phyloP scores from a whole-genome alignment of 2,797 vertebrate species.

The Phoeniculus purpureus region DNA sequence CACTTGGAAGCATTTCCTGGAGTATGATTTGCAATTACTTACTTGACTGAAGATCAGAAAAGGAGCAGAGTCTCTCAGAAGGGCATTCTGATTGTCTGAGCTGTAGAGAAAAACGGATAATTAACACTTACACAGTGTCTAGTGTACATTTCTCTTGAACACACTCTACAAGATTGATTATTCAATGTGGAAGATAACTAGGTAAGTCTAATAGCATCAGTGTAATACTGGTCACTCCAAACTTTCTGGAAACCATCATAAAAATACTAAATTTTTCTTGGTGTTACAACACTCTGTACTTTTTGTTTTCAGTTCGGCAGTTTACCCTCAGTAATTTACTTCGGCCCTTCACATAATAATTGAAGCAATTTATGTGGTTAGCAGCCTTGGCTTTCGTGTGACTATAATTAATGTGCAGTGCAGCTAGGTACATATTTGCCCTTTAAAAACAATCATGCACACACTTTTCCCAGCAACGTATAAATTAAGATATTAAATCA shows the following conservation, averaged over 20 bases:
- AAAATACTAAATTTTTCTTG: not conserved
- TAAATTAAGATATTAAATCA: slow-evolving; percentile 3
- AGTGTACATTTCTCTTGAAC: not conserved
- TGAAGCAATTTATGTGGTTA: not conserved
- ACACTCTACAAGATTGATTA: not conserved
- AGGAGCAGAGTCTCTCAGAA: slow-evolving; percentile 84
- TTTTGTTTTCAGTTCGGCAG: not conserved
- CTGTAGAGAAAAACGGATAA: slow-evolving; percentile 72
- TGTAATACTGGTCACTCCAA: not conserved
- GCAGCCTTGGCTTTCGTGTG: not conserved
- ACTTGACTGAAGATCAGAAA: slow-evolving; percentile 92
- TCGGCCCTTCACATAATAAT: not conserved
- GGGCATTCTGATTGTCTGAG: slow-evolving; percentile 76
- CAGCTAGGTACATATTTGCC: not conserved
- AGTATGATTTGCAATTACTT: slow-evolving; percentile 71
- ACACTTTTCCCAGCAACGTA: not conserved
- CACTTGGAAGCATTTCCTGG: not conserved
- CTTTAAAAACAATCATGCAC: not conserved
- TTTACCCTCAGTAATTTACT: not conserved
- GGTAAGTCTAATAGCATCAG: not conserved
- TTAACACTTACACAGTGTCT: not conserved
- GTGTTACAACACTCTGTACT: not conserved
- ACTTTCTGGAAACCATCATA: not conserved
- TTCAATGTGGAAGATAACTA: not conserved
- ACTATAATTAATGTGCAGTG: not conserved